These are phyloP conservation scores for Cyclopterus lumpus DNA, from an alignment of 2,797 vertebrate genomes.

Conservation along the genomic window DNA sequence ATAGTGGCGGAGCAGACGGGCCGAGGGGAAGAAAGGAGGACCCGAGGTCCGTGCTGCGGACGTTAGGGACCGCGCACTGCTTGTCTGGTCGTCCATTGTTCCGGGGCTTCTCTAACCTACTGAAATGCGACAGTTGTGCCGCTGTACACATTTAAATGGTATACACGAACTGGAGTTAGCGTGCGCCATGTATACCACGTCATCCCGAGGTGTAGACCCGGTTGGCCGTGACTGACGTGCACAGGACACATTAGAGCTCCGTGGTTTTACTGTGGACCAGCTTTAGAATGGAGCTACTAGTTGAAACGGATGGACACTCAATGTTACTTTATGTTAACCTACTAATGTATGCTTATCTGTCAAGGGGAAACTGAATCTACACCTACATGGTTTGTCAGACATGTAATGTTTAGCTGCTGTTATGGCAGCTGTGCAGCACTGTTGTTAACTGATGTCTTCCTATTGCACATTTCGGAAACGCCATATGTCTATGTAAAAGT, in stretches of 20 bases:
- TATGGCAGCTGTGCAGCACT: background rate
- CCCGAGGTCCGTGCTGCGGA: slow-evolving; percentile 79
- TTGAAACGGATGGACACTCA: background rate
- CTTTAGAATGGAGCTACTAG: background rate
- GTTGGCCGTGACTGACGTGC: background rate
- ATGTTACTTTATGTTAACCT: background rate
- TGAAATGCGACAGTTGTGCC: background rate
- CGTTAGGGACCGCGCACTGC: slow-evolving; percentile 72
- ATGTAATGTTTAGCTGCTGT: background rate
- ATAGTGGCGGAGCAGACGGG: slow-evolving; percentile 88
- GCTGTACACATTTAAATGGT: background rate
- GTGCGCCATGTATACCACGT: background rate
- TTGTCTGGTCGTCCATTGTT: too few relatives aligned
- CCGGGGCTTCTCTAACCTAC: background rate
- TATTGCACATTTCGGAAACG: background rate
- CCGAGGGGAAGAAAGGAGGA: slow-evolving; percentile 57
- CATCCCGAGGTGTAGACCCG: background rate
- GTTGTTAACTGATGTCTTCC: background rate
- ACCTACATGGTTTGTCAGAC: background rate
- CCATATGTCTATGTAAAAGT: background rate
- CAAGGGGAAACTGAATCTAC: accelerated
- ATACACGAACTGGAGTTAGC: background rate
- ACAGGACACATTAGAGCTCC: background rate
- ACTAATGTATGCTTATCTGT: background rate
- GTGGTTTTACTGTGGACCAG: background rate